Base-by-base conservation (phyloP, 2,888 invertebrate genomes). In the Agrochola litura region DNA sequence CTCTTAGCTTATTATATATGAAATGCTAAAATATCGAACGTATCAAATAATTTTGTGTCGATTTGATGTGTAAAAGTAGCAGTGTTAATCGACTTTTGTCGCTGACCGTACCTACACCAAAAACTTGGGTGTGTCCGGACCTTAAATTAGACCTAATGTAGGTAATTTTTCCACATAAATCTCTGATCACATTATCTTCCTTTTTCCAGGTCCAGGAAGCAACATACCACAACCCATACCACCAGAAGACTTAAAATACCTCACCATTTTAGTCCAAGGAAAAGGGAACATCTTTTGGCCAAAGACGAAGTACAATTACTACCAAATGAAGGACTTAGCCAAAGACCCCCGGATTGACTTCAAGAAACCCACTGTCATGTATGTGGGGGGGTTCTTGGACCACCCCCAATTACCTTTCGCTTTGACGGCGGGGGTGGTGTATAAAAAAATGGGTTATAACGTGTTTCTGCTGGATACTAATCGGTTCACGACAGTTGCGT, bases 301-400 rank as follows among this genome's bases (percentile, higher is more conserved):
- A 0, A 91, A 84, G 10, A 84, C 84, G 19, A 91, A 78, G n/a
- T 95, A 95, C 88, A 92, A 89, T 63, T 95, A 94, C 83, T 93
- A 87, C 70, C 91, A 95, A 81, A 92, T 92, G 82, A 89, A 86
- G 25, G 79, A 91, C 1, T 74, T 96, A 0, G 90, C 90, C 0
- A 90, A 89, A 43, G 92, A 94, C 58, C 78, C 88, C 0, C 43
- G 73, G 3, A 73, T 95, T 8, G 90, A 93, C 85, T 93, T 90
- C 72, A 89, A 74, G 1, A 94, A 90, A 76, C 93, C 90, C 72
- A 95, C 95, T 0, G 6, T 93, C 19, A 6, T 96, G 52, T 96
- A 93, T 63, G 91, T 93, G 0, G 93, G 93, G 0, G 96, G 96
- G 0, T 96, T 88, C 71, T 52, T 94, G 83, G 95, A 95, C 54